Evolutionary conservation across 2,888 invertebrate genomes (phyloP), one percentile per base, ranked within the genome.

Genomic region (Tenthredo livida): DNA sequence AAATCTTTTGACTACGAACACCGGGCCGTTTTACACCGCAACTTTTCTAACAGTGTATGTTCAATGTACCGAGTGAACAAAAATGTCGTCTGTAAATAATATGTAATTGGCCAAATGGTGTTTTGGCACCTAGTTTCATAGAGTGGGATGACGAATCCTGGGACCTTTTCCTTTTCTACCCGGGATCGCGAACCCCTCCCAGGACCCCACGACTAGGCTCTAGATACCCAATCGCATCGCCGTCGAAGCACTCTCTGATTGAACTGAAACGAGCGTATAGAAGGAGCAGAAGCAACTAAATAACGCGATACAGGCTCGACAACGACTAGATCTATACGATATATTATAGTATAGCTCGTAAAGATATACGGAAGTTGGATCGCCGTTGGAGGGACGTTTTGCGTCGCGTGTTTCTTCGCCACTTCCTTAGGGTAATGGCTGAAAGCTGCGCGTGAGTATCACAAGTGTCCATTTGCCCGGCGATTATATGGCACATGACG

Each of bases 181-280:
- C 54, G n/a, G 1, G 7, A n/a, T 54, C 2, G 10, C 7, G n/a
- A 54, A 54, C n/a, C n/a, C 54, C 54, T 54, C n/a, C 54, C 54
- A 54, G 61, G 25, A 61, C 12, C 61, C 21, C 25, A 10, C 7
- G 54, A 37, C 58, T 5, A 61, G 61, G 9, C 25, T 29, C 72
- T 7, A 73, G 47, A 50, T 50, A 33, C 25, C 75, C 29, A 54
- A 77, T 77, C 50, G 50, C 50, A 50, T 77, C 29, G 50, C 33
- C 50, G 15, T 77, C 50, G 50, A 50, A 47, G 75, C 50, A 77
- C 75, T 77, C 75, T 77, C 50, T 25, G 75, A 77, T 77, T 77
- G 75, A 77, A 77, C 47, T 17, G 75, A 54, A 77, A 77, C 50
- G 50, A 50, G 50, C 75, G 75, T 54, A 7, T 54, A 7, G 54